phyloP scores from a whole-genome alignment of 2,113 vertebrate species.

The Ranitomeya variabilis region DNA sequence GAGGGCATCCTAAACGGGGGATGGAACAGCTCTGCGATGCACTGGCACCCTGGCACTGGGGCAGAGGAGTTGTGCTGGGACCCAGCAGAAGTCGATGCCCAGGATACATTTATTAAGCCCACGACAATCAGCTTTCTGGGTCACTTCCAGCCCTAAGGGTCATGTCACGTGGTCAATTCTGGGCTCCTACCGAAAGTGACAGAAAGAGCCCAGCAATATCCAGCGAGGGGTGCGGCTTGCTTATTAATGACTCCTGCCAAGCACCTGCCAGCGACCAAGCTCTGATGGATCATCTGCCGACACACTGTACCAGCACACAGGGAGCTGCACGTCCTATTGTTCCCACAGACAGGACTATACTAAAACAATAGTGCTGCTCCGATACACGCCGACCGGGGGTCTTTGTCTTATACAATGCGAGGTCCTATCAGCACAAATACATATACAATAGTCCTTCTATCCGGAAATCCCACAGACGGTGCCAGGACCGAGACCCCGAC shows the following conservation, averaged over 20 bases:
- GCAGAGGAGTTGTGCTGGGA: neutral
- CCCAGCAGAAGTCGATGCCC: constrained; percentile 24
- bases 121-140: constrained; percentile 44
- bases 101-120: constrained; percentile 36
- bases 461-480: neutral
- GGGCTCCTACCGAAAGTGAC: constrained; percentile 4
- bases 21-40: neutral
- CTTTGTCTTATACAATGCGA: constrained; percentile 29
- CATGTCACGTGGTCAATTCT: constrained; percentile 17
- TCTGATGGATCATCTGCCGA: constrained; percentile 47
- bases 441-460: neutral
- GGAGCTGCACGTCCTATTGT: constrained; percentile 46
- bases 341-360: constrained; percentile 24
- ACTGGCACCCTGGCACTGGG: neutral
- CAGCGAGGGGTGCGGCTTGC: constrained; percentile 45
- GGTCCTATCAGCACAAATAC: constrained; percentile 11
- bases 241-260: constrained; percentile 50
- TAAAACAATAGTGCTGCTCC: constrained; percentile 39
- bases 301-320: constrained; percentile 36
- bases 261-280: constrained; percentile 45
- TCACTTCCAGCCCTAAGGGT: constrained; percentile 30
- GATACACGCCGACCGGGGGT: neutral
- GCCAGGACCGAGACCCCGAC: neutral
- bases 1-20: neutral
- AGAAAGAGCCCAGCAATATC: constrained; percentile 30